Base-by-base conservation (phyloP, 2,113 vertebrate genomes). In the Erpornis zantholeuca region DNA sequence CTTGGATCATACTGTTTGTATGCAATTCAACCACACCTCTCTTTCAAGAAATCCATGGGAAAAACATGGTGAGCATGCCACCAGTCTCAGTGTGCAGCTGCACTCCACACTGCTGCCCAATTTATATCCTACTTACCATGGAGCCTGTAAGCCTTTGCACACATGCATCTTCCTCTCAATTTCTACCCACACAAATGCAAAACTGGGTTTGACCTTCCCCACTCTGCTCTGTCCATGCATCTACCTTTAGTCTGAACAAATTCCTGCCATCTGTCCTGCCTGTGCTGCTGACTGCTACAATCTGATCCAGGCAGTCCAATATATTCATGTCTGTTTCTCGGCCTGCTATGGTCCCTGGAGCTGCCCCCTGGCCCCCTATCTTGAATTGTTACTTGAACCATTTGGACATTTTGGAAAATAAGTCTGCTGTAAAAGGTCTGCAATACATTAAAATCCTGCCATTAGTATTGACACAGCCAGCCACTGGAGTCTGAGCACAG, bases 101-200 rank as follows among this genome's bases (percentile, higher is more conserved):
- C 53, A 86, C 79, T 75, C 52, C 45, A 49, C 0, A 2, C 65
- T 69, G 53, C 65, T 69, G 81, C 85, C 81, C 79, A 75, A 8
- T 92, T 96, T 95, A 95, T 82, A 83, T 70, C 47, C 71, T 44
- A 65, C 84, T 79, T 87, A 69, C 44, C 53, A 69, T 12, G 7
- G 45, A 78, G 69, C 40, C 50, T 38, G 25, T 29, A 49, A 92
- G 70, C 36, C 83, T 60, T 79, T 61, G 57, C 52, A 83, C 52
- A 92, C n/a, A 9, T 45, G 27, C n/a, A 81, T 72, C 65, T 57
- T 76, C 52, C 64, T 84, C 83, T 82, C 33, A 53, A 87, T 91
- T 91, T 81, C 95, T 78, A 94, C 91, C 89, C 86, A 94, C 95
- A 79, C 81, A 92, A 92, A 71, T 23, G 31, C 61, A 92, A 93